Evolutionary conservation across 2,113 vertebrate genomes (phyloP), one percentile per base, ranked within the genome.

Genomic region (Hyperopisus bebe): DNA sequence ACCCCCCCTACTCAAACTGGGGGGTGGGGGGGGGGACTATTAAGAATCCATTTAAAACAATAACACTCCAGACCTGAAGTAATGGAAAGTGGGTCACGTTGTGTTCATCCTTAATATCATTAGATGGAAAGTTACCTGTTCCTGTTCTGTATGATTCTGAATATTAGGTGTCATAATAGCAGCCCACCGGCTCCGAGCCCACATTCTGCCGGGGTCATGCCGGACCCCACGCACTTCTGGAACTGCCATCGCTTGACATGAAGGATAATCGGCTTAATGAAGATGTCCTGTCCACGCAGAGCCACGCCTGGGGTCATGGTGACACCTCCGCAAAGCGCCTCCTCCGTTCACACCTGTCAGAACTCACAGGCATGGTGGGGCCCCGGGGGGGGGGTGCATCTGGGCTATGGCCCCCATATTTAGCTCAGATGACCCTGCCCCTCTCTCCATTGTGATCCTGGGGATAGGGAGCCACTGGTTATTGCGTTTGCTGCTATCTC

Each of bases 331-430:
- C n/a, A 9, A 27, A 11, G n/a, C 1, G 10, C 62, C n/a, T 66
- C 17, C 66, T 91, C 93, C 94, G 93, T 96, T 95, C 93, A 93
- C 95, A 95, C 95, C 94, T 95, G 95, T 95, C 95, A 94, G 80
- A 66, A 5, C 31, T 17, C 35, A 3, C 35, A 70, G 62, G 27
- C 62, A 11, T 70, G n/a, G n/a, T 0, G 46, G 44, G 83, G 46
- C 11, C 58, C 24, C 24, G 7, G 74, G 77, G 35, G 70, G 35
- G 70, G 83, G 92, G 90, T 89, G 88, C 3, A 53, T 17, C 39
- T 19, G 48, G 51, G 42, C 51, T 83, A 15, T 19, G 2, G 7
- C 8, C 66, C n/a, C 66, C 39, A 17, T 66, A 62, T 48, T 50
- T 48, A 42, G 44, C 47, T 47, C 70, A 70, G 13, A 88, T 44